Percentiles rank a stretch among this genome's conserved stretches.
These are phyloP conservation scores for Vipera latastei DNA, from an alignment of 2,797 vertebrate genomes.

Conservation along the genomic window DNA sequence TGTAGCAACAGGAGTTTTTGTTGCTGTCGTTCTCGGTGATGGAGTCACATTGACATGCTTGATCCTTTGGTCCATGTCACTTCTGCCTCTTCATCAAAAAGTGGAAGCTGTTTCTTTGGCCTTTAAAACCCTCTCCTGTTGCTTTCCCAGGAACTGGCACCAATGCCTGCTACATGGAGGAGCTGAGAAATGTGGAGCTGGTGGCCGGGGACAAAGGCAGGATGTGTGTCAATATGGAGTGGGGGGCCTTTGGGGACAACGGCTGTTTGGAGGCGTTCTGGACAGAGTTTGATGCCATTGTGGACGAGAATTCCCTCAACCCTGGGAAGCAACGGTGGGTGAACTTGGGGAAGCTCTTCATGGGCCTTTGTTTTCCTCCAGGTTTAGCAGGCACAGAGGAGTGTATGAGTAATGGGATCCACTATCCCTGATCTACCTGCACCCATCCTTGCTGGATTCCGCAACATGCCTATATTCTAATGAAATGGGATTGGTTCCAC, in stretches of 20 bases:
- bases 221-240: conserved; percentile 97
- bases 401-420: not conserved
- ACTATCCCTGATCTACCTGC: not conserved
- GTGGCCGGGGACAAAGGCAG: conserved; percentile 85
- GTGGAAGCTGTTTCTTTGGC: not conserved
- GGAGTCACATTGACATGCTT: not conserved
- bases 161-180: conserved; percentile 97
- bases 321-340: conserved; percentile 86
- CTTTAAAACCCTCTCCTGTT: not conserved
- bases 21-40: not conserved
- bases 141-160: conserved; percentile 82
- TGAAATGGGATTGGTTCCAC: not conserved
- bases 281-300: conserved; percentile 81
- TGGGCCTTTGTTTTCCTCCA: not conserved
- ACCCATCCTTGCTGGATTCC: not conserved
- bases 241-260: conserved; percentile 90
- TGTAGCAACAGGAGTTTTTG: not conserved
- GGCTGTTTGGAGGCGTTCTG: conserved; percentile 86
- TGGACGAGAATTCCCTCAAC: conserved; percentile 84
- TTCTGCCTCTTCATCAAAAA: not conserved
- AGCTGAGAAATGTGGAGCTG: conserved; percentile 89
- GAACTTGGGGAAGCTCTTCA: accelerated
- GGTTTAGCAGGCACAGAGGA: not conserved
- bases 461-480: not conserved
- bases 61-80: too few species aligned